Evolutionary conservation across 2,888 invertebrate species (phyloP).

Genomic region (Blomia tropicalis): DNA sequence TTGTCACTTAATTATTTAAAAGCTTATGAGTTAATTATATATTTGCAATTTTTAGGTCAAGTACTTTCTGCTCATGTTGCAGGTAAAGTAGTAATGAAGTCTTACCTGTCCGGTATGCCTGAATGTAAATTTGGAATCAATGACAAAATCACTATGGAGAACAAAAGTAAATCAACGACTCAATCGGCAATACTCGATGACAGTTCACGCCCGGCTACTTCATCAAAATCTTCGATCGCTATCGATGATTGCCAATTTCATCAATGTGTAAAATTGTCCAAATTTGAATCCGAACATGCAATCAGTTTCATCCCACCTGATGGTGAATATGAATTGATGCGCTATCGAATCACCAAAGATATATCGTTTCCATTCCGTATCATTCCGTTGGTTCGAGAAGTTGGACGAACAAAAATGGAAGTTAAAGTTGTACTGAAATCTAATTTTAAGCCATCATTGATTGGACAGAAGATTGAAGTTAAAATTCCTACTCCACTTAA

Average conservation of each 20-base stretch:
- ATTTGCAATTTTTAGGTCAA: slow-evolving; percentile 50
- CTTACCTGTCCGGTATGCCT: slow-evolving; percentile 97
- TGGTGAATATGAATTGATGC: slow-evolving; percentile 99
- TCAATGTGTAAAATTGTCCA: slow-evolving; percentile 97
- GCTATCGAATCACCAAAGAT: slow-evolving; percentile 97
- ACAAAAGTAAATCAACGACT: slow-evolving; percentile 35
- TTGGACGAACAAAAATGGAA: slow-evolving; percentile 98
- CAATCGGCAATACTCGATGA: slow-evolving; percentile 30
- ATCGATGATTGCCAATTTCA: slow-evolving; percentile 99
- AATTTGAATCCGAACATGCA: slow-evolving; percentile 99
- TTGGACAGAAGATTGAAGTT: slow-evolving; percentile 98
- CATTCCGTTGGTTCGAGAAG: slow-evolving; percentile 92
- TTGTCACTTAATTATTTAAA: background rate
- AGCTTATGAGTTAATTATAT: slow-evolving; percentile 5
- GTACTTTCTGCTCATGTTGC: slow-evolving; percentile 97
- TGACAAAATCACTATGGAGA: slow-evolving; percentile 96
- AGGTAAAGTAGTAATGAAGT: slow-evolving; percentile 99
- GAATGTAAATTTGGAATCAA: slow-evolving; percentile 99
- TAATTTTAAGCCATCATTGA: slow-evolving; percentile 90
- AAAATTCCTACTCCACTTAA: slow-evolving; percentile 97
- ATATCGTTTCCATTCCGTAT: slow-evolving; percentile 98
- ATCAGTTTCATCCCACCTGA: slow-evolving; percentile 99
- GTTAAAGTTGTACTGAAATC: slow-evolving; percentile 98
- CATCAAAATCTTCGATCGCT: slow-evolving; percentile 66
- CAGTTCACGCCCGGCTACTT: slow-evolving; percentile 33